phyloP scores from a whole-genome alignment of 2,113 vertebrate species.

The Taurulus bubalis region DNA sequence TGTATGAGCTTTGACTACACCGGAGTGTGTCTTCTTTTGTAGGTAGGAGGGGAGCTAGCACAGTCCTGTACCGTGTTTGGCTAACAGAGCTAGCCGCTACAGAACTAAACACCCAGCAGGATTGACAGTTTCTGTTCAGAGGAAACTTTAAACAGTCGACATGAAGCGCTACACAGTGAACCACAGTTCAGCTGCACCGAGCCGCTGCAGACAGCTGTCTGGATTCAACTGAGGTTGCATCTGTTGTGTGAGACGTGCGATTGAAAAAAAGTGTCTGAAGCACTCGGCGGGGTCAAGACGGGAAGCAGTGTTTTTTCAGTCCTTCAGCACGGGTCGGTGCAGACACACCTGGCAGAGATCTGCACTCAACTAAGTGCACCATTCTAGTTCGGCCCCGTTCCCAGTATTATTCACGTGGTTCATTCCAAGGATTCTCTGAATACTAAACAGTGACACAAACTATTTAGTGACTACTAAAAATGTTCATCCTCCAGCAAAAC shows the following conservation, averaged over 20 bases:
- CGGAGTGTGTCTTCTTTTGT: neutral
- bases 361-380: neutral
- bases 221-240: neutral
- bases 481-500: constrained; percentile 27
- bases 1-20: neutral
- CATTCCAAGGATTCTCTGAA: constrained; percentile 5
- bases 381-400: neutral
- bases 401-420: neutral
- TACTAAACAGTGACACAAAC: constrained; percentile 7
- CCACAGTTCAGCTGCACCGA: neutral
- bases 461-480: neutral
- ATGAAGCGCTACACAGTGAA: neutral
- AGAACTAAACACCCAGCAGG: neutral
- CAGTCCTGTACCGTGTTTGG: neutral
- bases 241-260: neutral
- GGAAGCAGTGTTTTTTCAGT: no score
- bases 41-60: neutral
- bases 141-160: neutral
- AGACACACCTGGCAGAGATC: neutral
- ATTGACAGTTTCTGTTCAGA: neutral
- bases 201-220: neutral
- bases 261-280: neutral
- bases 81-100: neutral
- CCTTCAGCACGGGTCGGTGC: neutral
- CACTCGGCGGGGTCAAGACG: no score